A percentile compares a stretch with the other conserved stretches of the same genome.
phyloP scores from a whole-genome alignment of 2,888 invertebrate genomes.

The Sesamia inferens region DNA sequence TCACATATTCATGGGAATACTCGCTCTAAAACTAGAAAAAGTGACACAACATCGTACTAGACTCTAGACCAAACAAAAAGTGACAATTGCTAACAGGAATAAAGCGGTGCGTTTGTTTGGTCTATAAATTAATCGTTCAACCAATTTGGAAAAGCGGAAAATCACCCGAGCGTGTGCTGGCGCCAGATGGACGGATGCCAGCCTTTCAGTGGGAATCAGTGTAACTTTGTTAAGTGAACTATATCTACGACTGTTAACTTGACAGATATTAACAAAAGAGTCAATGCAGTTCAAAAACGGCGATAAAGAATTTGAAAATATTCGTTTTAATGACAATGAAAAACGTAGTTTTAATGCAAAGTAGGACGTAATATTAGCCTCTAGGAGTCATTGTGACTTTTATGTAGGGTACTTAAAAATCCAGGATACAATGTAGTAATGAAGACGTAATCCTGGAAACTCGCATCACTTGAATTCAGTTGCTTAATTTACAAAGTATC shows the following conservation, averaged over 20 bases:
- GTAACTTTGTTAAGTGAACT: slow-evolving; percentile 36
- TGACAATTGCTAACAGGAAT: slow-evolving; percentile 7
- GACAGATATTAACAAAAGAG: slow-evolving; percentile 14
- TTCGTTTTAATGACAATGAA: not conserved
- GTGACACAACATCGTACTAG: not conserved
- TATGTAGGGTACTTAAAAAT: not conserved
- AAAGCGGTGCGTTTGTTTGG: slow-evolving; percentile 56
- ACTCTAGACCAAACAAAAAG: not conserved
- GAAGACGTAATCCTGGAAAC: not conserved
- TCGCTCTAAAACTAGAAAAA: not conserved
- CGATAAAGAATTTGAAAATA: not conserved
- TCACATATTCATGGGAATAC: not conserved
- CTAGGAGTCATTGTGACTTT: slow-evolving; percentile 33
- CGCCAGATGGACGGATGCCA: slow-evolving; percentile 85
- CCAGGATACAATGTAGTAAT: not conserved
- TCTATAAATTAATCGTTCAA: slow-evolving; percentile 65
- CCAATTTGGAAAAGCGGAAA: slow-evolving; percentile 80
- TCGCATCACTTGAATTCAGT: not conserved
- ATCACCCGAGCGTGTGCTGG: slow-evolving; percentile 70
- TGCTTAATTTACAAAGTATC: not conserved
- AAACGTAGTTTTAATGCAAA: not conserved
- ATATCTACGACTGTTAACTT: slow-evolving; percentile 18
- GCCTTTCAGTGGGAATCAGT: slow-evolving; percentile 61
- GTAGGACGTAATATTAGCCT: slow-evolving; percentile 54
- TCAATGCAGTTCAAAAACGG: not conserved